Evolutionary conservation across 2,888 invertebrate species (phyloP).

Genomic region (Eucera pruinosa): DNA sequence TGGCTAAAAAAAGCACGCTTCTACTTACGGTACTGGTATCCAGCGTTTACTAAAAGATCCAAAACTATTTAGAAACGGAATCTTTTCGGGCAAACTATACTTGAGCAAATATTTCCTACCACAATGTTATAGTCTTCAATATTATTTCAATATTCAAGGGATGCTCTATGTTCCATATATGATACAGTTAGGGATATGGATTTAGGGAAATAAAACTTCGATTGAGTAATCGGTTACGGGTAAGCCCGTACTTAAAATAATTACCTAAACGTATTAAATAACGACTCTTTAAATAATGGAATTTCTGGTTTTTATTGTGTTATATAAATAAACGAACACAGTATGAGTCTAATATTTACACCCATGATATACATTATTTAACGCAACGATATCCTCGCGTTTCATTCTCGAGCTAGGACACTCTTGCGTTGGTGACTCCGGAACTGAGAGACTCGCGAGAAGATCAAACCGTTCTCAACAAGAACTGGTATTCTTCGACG

Average conservation of each 20-base stretch:
- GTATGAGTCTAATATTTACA: constrained; percentile 71
- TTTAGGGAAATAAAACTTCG: constrained; percentile 24
- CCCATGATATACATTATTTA: constrained; percentile 49
- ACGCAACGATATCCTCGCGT: constrained; percentile 58
- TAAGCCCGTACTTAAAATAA: constrained; percentile 2
- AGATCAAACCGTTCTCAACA: constrained; percentile 50
- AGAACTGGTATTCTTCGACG: constrained; percentile 57
- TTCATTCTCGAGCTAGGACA: constrained; percentile 33
- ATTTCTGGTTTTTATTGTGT: constrained; percentile 64
- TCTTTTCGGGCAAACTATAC: background rate
- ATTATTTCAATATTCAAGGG: no score
- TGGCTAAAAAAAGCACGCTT: constrained; percentile 52
- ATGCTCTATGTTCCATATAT: no score
- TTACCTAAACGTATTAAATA: constrained; percentile 9
- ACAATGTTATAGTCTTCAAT: no score
- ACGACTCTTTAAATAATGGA: constrained; percentile 33
- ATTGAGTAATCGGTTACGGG: constrained; percentile 29
- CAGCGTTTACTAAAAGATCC: constrained; percentile 23
- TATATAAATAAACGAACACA: constrained; percentile 72
- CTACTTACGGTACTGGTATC: constrained; percentile 42
- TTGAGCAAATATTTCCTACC: no score
- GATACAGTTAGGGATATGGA: background rate
- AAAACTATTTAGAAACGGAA: background rate
- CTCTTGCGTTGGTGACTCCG: constrained; percentile 41
- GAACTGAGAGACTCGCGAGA: constrained; percentile 60